Evolutionary conservation across 92 coral and sea anemone genomes (phyloP), one percentile per base, ranked within the genome.

Genomic region (Ricordea florida): DNA sequence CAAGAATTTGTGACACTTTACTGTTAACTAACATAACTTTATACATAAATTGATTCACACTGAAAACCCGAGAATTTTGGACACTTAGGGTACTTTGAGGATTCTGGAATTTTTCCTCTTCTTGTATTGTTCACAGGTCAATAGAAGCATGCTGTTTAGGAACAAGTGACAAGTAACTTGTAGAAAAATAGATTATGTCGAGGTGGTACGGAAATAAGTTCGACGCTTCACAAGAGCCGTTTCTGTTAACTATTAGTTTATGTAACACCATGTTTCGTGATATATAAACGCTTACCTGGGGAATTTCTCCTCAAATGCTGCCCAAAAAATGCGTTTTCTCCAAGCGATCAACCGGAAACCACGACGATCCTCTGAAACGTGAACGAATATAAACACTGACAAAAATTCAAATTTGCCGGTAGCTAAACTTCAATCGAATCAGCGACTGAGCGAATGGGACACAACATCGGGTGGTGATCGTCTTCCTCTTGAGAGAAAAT

Each of bases 341-440:
- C 36, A 41, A 40, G 21, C 35, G 50, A 53, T 69, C 64, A 33
- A 20, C 41, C 52, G 24, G 13, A 70, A 53, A 69, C 63, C 63
- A 51, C 52, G 38, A 69, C 48, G 38, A 52, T 52, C 64, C 21
- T 0, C n/a, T 16, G 8, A 41, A 37, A 26, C 30, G 46, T 20
- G 62, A 53, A 26, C 8, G 18, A 3, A 17, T 22, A 7, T 53
- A 17, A 33, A 27, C 34, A 24, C 46, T 13, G 32, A 83, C 31
- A 55, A 69, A 76, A 67, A 64, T 85, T 85, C 72, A 71, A 85
- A 85, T 85, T 85, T 78, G 82, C 90, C 90, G 90, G 90, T 59
- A 21, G 34, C 41, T 36, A 52, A 25, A 3, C 2, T 2, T 10
- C 26, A 0, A 3, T 13, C 49, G 5, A 28, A 23, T 36, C 24